Evolutionary conservation across 1,140 invertebrate genomes (phyloP), one percentile per base, ranked within the genome.

Genomic region (Drosophila nasuta): DNA sequence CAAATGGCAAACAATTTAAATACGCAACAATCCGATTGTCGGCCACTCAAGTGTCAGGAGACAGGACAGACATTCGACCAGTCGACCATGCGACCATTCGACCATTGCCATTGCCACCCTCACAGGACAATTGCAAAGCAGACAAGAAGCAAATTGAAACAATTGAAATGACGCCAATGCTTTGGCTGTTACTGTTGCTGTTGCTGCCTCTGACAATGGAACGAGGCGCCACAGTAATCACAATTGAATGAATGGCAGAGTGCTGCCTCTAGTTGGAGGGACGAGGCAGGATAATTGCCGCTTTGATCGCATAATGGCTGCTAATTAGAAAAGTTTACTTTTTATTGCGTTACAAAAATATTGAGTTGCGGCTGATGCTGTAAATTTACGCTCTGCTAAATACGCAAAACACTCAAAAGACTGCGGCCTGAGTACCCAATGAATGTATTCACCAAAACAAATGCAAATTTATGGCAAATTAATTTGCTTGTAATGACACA

Each of bases 311-410:
- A 78, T 85, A 82, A 85, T 90, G 81, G 74, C 72, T 63, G 73
- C 72, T 91, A 91, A 91, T 91, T 87, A 83, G 89, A 89, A 91
- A 91, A 91, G 79, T 91, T 86, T 68, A 74, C 33, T 58, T 85
- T 91, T 91, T 86, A 89, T 89, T 71, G 72, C 76, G 13, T 59
- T 46, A 77, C 72, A 77, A 75, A 82, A 62, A 62, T 75, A 70
- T 74, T 62, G 57, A 74, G 71, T 77, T 81, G 57, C 51, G 11
- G 25, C 7, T 7, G 33, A 35, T 20, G 30, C 33, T 6, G 17
- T 28, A 20, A 46, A 60, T 67, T 59, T 33, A 13, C 63, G 63
- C 70, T 38, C 68, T 63, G 67, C 17, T 38, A 10, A 35, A 43
- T 43, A 48, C 15, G 11, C 33, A 7, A 30, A 30, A 30, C 7